Conservation (phyloP, 2,797 vertebrate genomes). For the Lepus townsendii region DNA sequence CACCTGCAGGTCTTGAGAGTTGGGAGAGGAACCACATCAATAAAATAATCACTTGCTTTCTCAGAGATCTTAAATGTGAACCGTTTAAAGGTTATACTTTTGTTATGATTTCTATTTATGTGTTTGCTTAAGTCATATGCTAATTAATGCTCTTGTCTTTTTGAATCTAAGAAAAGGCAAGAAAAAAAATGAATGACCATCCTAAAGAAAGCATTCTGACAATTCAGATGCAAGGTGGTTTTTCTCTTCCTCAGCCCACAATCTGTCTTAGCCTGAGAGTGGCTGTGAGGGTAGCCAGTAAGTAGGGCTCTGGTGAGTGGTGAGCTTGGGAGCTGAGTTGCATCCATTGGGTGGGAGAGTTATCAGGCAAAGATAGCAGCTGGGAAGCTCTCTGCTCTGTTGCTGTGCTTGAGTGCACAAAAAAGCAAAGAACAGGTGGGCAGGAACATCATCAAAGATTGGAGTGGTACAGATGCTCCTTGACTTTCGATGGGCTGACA, state of each 20-base stretch:
- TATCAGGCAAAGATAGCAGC: background rate
- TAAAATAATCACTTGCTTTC: slow-evolving; percentile 86
- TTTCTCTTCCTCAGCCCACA: background rate
- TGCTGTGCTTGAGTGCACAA: background rate
- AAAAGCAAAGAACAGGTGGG: background rate
- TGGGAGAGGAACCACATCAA: slow-evolving; percentile 75
- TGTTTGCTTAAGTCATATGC: slow-evolving; percentile 73
- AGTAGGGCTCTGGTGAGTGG: background rate
- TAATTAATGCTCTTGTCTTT: slow-evolving; percentile 75
- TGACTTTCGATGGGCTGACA: background rate
- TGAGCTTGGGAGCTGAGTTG: background rate
- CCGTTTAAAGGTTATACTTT: slow-evolving; percentile 83
- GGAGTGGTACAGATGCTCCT: background rate
- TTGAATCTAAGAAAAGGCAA: slow-evolving; percentile 61
- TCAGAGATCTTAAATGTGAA: slow-evolving; percentile 85
- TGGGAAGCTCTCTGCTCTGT: background rate
- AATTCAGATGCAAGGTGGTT: background rate
- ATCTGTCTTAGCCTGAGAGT: background rate
- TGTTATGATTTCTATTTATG: slow-evolving; percentile 85
- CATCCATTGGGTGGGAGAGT: background rate
- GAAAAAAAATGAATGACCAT: slow-evolving; percentile 51
- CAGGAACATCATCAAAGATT: background rate
- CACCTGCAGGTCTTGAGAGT: slow-evolving; percentile 79
- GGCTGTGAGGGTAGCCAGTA: background rate
- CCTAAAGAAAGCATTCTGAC: slow-evolving; percentile 23